Base-by-base conservation (phyloP, 2,113 vertebrate species). In the Helogale parvula region DNA sequence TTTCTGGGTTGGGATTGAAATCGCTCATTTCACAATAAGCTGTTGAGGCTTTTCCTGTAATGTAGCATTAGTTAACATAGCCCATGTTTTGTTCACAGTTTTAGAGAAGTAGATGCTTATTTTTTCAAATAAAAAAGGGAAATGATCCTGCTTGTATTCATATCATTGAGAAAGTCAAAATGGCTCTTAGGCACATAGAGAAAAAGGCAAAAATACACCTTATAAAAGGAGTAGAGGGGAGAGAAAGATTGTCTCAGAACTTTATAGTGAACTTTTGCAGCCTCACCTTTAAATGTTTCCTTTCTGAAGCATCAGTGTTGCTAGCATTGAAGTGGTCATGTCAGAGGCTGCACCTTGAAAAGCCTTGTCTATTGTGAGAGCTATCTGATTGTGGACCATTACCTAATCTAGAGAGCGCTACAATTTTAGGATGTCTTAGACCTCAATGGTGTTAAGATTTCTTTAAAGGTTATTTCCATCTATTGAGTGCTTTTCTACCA, bases 101-200 rank as follows among this genome's bases (percentile, higher is more conserved):
- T 76, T 89, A 89, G 68, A 92, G 96, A 93, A 97, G 72, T 74
- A 25, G 68, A 41, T 57, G 50, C 52, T 87, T 25, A 63, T 66
- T 33, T 33, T 96, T 92, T 81, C 19, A 72, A 17, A 52, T 88
- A 29, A 52, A 41, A 90, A 95, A 63, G 80, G 87, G 72, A 96
- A 93, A 52, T 0, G 0, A 52, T 52, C 16, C 74, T 92, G 4
- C 93, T 96, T 93, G 47, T 57, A 19, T 74, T 52, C 3, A 0
- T 90, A 14, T 87, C 41, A 3, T 47, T 79, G 66, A 88, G 57
- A 96, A 87, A 79, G 86, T 41, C 41, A 77, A 92, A 68, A 69
- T 52, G 66, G 21, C 19, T 95, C 76, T 91, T 65, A 25, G 0
- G 12, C 27, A 27, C 5, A 1, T 2, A 82, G 57, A 85, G 76